phyloP scores from a whole-genome alignment of 2,888 invertebrate genomes.

The Yponomeuta cagnagella region DNA sequence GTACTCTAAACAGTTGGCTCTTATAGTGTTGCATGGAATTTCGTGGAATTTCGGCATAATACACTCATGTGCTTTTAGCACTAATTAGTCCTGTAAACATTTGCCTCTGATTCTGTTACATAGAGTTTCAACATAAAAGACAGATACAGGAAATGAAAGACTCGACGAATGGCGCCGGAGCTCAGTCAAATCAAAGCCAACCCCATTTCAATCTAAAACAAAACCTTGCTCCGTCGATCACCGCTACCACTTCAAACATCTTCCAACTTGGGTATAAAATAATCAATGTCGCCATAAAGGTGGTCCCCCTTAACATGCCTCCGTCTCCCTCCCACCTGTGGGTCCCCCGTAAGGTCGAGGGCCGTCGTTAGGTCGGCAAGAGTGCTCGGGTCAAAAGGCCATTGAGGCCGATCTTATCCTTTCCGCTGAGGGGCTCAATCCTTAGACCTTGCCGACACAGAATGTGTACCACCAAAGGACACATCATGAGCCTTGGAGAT shows the following conservation, averaged over 20 bases:
- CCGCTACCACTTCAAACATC: not conserved
- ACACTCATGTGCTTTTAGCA: too few species aligned
- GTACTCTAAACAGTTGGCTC: too few species aligned
- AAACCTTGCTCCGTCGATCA: not conserved
- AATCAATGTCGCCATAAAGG: constrained; percentile 8
- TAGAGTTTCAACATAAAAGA: too few species aligned
- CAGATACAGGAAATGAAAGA: too few species aligned
- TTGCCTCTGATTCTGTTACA: too few species aligned
- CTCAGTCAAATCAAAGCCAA: not conserved
- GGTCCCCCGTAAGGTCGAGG: not conserved
- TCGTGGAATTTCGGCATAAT: too few species aligned
- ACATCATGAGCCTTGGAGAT: not conserved
- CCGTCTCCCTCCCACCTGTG: not conserved
- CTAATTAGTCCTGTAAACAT: too few species aligned
- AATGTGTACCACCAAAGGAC: not conserved
- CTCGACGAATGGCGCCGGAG: too few species aligned
- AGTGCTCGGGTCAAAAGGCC: constrained; percentile 10
- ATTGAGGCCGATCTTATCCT: constrained; percentile 11
- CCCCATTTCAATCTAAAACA: not conserved
- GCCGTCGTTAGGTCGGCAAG: not conserved
- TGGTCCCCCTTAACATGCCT: not conserved
- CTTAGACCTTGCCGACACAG: not conserved
- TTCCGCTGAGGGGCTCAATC: constrained; percentile 2
- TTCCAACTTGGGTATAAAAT: constrained; percentile 1
- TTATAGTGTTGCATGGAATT: too few species aligned